Evolutionary conservation across 2,888 invertebrate genomes (phyloP), one percentile per base, ranked within the genome.

Genomic region (Automeris io): DNA sequence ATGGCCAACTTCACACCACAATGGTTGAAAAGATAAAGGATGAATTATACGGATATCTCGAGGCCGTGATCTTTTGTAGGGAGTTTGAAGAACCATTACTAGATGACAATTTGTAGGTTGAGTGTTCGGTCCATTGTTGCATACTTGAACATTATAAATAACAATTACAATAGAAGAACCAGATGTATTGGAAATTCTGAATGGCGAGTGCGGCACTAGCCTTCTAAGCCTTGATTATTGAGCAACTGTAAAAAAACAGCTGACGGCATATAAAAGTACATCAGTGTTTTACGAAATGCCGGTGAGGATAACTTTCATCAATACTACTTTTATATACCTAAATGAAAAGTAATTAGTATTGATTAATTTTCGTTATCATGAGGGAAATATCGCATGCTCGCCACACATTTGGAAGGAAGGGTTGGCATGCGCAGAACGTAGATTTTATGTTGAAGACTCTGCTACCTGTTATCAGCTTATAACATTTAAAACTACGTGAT

Each of bases 11-110:
- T 65, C 56, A 70, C 64, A 46, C 76, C 76, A 82, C 81, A 83
- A 85, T 76, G 58, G 66, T 53, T 57, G 55, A 58, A 72, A 72
- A 85, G 71, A 83, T 78, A 82, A 85, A 76, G 73, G 51, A 62
- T 73, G 75, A 74, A 81, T 85, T 86, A 86, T 75, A 83, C 73
- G 78, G 81, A 82, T 78, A 80, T 82, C 75, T 79, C 49, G 59
- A 74, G 78, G 80, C n/a, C 73, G 76, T 73, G 73, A 67, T 61
- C 74, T 54, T 69, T 83, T 85, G 81, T 82, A 56, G 57, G 53
- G 45, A 33, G 42, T 41, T 41, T 47, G 46, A 43, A 61, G 48
- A 59, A 50, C 50, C 57, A 70, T 63, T 69, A 77, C 75, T 78
- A 74, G 79, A 79, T 75, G 64, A 83, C 79, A 81, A 85, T 85